Conservation (phyloP, 2,888 invertebrate species). For the Sympetrum striolatum region DNA sequence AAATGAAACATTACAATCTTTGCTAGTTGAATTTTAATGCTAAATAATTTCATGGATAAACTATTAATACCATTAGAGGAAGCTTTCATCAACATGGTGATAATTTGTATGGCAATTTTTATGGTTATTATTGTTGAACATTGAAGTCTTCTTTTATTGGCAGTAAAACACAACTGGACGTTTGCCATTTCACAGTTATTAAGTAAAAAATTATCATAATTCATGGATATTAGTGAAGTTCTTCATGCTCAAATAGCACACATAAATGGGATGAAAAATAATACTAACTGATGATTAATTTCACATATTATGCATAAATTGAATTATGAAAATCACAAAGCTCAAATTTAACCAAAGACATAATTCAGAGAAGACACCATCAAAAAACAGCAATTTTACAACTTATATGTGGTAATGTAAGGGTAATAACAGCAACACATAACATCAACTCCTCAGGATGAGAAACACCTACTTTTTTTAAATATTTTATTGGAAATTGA, state of each 20-base stretch:
- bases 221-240: background rate
- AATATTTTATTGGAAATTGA: conserved; percentile 35
- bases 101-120: background rate
- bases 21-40: background rate
- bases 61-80: background rate
- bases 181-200: conserved; percentile 17
- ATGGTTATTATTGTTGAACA: background rate
- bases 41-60: background rate
- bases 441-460: background rate
- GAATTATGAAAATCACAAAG: background rate
- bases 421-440: background rate
- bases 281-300: background rate
- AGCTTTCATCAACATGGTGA: background rate
- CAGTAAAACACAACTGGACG: conserved; percentile 2
- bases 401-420: background rate
- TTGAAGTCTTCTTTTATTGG: background rate
- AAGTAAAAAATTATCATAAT: background rate
- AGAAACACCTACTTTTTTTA: background rate
- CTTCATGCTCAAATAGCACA: background rate
- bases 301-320: conserved; percentile 7
- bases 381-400: conserved; percentile 8
- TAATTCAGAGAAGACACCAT: background rate
- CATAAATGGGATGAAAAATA: background rate
- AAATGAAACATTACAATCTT: background rate
- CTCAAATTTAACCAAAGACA: background rate